Evolutionary conservation across 23 tunicate genomes (phyloP).

Genomic region (Pegea sp.): DNA sequence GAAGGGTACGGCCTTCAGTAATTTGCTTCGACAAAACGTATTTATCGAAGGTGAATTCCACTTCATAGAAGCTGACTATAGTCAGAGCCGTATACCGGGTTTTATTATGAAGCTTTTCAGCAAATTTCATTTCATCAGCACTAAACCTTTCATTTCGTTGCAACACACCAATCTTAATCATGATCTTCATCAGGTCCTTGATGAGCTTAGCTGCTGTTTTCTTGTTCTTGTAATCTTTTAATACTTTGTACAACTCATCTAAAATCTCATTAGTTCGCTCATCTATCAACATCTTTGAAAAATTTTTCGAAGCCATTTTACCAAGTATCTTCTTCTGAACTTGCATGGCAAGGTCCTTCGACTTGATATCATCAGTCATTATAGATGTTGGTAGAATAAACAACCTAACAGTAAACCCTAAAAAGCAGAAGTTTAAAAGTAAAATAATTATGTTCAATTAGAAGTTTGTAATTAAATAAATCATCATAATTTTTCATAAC

Average conservation of each 20-base stretch:
- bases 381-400: no score
- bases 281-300: conserved; percentile 66
- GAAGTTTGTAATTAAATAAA: no score
- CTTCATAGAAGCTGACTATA: conserved; percentile 66
- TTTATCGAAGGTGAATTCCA: conserved; percentile 70
- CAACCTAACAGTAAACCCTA: no score
- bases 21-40: conserved; percentile 63
- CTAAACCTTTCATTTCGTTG: conserved; percentile 45
- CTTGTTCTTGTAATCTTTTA: conserved; percentile 19
- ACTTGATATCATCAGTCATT: conserved; percentile 57
- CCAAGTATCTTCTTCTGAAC: conserved; percentile 86
- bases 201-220: conserved; percentile 60
- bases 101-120: conserved; percentile 30
- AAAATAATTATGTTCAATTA: no score
- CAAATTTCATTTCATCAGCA: conserved; percentile 22
- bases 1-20: conserved; percentile 29
- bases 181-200: conserved; percentile 43
- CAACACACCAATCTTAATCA: conserved; percentile 56
- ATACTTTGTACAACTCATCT: conserved; percentile 66
- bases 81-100: conserved; percentile 64
- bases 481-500: no score
- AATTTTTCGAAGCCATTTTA: conserved; percentile 82
- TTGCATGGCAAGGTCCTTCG: conserved; percentile 59
- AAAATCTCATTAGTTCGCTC: conserved; percentile 63
- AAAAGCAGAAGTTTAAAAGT: no score